Percentiles rank a stretch among this genome's conserved stretches.
These are phyloP conservation scores for Euwallacea similis DNA, from an alignment of 1,140 invertebrate genomes.

Conservation along the genomic window DNA sequence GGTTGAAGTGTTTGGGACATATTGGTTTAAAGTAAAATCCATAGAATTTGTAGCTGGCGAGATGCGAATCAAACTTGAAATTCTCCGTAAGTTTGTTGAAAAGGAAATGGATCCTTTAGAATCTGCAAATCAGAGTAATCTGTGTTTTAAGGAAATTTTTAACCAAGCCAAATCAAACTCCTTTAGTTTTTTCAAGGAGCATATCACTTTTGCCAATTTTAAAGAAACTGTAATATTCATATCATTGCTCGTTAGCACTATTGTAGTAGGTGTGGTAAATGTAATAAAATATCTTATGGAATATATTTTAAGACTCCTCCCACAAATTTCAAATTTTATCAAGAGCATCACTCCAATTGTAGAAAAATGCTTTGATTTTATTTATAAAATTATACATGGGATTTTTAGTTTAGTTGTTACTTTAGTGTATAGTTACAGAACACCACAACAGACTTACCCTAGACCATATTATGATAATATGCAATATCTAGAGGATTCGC, in stretches of 20 bases:
- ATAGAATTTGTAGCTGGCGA: slow-evolving; percentile 43
- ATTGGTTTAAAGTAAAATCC: slow-evolving; percentile 45
- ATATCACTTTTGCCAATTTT: slow-evolving; percentile 39
- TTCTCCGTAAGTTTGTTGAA: slow-evolving; percentile 15
- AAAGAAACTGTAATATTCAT: slow-evolving; percentile 43
- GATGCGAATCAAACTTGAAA: slow-evolving; percentile 43
- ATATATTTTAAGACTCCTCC: slow-evolving; percentile 43
- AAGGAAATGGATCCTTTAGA: slow-evolving; percentile 16
- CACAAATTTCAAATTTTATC: slow-evolving; percentile 49
- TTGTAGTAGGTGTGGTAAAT: slow-evolving; percentile 34
- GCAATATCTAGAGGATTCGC: neutral
- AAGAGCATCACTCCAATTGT: slow-evolving; percentile 51
- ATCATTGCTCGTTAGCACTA: slow-evolving; percentile 37
- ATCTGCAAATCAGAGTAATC: neutral
- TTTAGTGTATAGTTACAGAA: slow-evolving; percentile 45
- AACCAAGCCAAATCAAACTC: no score
- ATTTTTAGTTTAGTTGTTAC: slow-evolving; percentile 50
- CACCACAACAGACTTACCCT: slow-evolving; percentile 15
- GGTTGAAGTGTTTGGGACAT: slow-evolving; percentile 43
- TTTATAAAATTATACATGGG: slow-evolving; percentile 45
- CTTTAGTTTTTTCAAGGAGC: slow-evolving; percentile 16
- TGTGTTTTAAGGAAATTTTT: no score
- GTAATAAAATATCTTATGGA: slow-evolving; percentile 42
- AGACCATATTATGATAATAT: slow-evolving; percentile 21
- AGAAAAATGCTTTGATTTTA: slow-evolving; percentile 50